Conservation (phyloP, 2,113 vertebrate species). For the Embiotoca jacksoni region DNA sequence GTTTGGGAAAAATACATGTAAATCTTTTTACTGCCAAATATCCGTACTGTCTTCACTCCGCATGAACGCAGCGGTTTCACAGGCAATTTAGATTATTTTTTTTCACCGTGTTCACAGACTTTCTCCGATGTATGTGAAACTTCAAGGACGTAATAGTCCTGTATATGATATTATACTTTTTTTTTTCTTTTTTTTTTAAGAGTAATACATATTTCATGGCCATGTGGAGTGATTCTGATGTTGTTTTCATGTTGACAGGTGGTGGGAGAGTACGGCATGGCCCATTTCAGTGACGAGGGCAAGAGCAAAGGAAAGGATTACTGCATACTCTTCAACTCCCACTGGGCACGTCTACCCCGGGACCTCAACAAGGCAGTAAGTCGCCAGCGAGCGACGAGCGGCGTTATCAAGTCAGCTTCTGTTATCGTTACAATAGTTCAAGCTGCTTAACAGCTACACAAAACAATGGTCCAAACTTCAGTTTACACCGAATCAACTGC, state of each 20-base stretch:
- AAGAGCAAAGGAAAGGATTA: slow-evolving; percentile 91
- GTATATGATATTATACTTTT: too few species aligned
- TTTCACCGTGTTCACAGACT: too few species aligned
- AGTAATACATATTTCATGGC: neutral
- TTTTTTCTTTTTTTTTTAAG: too few species aligned
- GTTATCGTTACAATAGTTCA: neutral
- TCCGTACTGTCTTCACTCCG: too few species aligned
- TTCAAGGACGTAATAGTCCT: too few species aligned
- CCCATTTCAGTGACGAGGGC: slow-evolving; percentile 89
- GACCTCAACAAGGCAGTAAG: slow-evolving; percentile 95
- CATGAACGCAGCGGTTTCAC: too few species aligned
- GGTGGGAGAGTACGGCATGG: slow-evolving; percentile 92
- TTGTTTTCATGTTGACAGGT: slow-evolving; percentile 80
- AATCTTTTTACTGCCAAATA: too few species aligned
- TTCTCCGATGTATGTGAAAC: too few species aligned
- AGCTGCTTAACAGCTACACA: neutral
- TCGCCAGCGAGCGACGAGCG: slow-evolving; percentile 13
- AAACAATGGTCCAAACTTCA: neutral
- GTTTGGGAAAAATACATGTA: too few species aligned
- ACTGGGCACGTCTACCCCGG: slow-evolving; percentile 94
- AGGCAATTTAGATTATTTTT: too few species aligned
- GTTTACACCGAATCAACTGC: too few species aligned
- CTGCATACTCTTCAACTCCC: slow-evolving; percentile 95
- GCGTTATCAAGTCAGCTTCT: neutral
- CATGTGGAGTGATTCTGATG: neutral